Conservation (phyloP, 2,888 invertebrate species). For the Ennomos quercinarius region DNA sequence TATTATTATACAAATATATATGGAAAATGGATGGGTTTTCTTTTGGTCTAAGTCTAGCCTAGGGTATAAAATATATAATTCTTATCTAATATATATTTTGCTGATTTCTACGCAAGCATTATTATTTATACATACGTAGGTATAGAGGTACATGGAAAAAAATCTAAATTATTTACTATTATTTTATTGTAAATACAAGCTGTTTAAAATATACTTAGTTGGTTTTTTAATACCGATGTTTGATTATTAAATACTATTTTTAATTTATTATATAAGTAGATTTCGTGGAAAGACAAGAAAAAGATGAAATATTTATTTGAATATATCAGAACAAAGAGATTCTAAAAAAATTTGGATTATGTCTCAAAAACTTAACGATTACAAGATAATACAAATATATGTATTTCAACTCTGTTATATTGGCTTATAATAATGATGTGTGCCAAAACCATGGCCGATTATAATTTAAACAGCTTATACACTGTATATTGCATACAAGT, state of each 20-base stretch:
- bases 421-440: no score
- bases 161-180: slow-evolving; percentile 2
- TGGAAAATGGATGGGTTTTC: slow-evolving; percentile 56
- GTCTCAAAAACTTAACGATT: no score
- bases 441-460: background rate
- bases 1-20: slow-evolving; percentile 43
- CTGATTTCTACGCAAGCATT: slow-evolving; percentile 41
- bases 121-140: slow-evolving; percentile 28
- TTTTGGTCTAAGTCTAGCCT: slow-evolving; percentile 73
- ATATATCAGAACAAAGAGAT: no score
- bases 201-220: slow-evolving; percentile 20
- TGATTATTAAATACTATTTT: no score
- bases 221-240: no score
- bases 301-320: no score
- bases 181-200: slow-evolving; percentile 10
- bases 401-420: no score
- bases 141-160: slow-evolving; percentile 42
- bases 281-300: no score
- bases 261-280: no score
- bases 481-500: slow-evolving; percentile 30
- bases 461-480: slow-evolving; percentile 52
- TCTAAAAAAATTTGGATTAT: no score
- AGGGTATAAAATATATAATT: slow-evolving; percentile 48
- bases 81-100: slow-evolving; percentile 36
- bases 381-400: no score